Evolutionary conservation across 2,888 invertebrate species (phyloP).

Genomic region (Drosophila macrothrix): DNA sequence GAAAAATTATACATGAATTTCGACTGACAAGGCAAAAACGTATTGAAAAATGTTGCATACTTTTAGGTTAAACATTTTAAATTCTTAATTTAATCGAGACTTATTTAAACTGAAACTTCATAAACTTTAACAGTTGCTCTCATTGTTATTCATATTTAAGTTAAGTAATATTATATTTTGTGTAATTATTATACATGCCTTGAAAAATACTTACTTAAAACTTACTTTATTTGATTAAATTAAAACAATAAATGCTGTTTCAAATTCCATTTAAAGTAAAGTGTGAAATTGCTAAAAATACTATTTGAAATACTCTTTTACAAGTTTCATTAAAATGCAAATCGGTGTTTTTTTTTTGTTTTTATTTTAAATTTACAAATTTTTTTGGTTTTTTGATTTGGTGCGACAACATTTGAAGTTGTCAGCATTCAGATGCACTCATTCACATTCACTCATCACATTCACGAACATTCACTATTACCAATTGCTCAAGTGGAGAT

Average conservation of each 20-base stretch:
- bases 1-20: slow-evolving; percentile 1
- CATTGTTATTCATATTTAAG: background rate
- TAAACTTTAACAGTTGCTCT: background rate
- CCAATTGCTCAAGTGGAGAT: slow-evolving; percentile 2
- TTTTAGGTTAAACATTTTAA: background rate
- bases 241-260: background rate
- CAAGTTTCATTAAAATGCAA: slow-evolving; percentile 8
- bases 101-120: background rate
- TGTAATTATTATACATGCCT: background rate
- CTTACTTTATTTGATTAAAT: background rate
- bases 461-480: slow-evolving; percentile 1
- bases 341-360: slow-evolving; percentile 4
- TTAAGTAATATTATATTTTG: background rate
- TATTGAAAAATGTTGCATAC: slow-evolving; percentile 20
- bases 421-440: slow-evolving; percentile 6
- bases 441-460: slow-evolving; percentile 1
- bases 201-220: slow-evolving; percentile 1
- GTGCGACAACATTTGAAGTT: slow-evolving; percentile 4
- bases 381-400: background rate
- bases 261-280: slow-evolving; percentile 10
- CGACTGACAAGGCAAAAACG: slow-evolving; percentile 12
- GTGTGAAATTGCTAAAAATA: background rate
- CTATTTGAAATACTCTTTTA: background rate
- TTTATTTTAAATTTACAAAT: slow-evolving; percentile 4
- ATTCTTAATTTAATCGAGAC: background rate